phyloP scores from a whole-genome alignment of 2,797 vertebrate species.

The Scyliorhinus canicula region DNA sequence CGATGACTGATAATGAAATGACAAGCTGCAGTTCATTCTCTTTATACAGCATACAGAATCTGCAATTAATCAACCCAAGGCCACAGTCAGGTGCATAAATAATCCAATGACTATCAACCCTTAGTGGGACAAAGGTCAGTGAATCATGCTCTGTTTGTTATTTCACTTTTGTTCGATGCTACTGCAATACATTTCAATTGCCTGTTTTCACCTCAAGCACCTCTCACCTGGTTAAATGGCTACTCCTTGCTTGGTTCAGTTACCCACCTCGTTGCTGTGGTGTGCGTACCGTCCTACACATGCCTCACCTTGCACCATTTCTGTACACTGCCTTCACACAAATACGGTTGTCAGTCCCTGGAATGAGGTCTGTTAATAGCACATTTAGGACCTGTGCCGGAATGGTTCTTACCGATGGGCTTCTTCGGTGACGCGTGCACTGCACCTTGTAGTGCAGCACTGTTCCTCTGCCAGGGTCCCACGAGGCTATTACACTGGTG shows the following conservation, averaged over 20 bases:
- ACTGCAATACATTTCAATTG: not conserved
- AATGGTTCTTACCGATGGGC: constrained; percentile 41
- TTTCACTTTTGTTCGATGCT: not conserved
- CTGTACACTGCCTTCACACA: constrained; percentile 51
- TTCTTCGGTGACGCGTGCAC: constrained; percentile 45
- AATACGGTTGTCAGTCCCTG: constrained; percentile 45
- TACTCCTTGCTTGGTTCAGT: not conserved
- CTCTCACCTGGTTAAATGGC: not conserved
- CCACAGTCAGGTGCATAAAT: not conserved
- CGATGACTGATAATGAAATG: not conserved
- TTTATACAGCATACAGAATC: not conserved
- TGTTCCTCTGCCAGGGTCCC: constrained; percentile 41
- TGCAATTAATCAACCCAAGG: not conserved
- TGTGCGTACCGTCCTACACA: constrained; percentile 41
- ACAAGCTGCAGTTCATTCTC: not conserved
- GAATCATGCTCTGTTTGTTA: not conserved
- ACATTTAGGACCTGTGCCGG: constrained; percentile 45
- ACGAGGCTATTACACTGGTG: constrained; percentile 44
- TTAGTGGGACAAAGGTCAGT: not conserved
- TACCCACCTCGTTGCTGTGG: constrained; percentile 47
- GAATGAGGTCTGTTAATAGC: constrained; percentile 41
- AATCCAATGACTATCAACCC: not conserved
- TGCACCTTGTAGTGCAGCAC: constrained; percentile 47
- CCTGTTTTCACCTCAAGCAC: not conserved
- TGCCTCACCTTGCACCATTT: constrained; percentile 34